Percentiles rank a stretch among this genome's conserved stretches.
Conservation (phyloP, 2,888 invertebrate species). For the Isotomurus palustris region DNA sequence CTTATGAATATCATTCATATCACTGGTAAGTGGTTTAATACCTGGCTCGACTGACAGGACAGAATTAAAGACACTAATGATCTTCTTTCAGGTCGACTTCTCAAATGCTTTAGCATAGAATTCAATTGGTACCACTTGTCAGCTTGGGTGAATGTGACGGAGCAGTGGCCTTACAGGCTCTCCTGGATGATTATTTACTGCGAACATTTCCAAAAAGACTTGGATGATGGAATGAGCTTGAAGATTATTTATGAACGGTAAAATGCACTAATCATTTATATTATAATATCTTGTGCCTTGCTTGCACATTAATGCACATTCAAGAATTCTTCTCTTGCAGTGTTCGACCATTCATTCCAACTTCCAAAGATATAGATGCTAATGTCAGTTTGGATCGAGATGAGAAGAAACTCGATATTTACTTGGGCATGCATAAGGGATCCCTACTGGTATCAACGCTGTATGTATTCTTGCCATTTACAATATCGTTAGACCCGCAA, state of each 20-base stretch:
- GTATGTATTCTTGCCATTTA: slow-evolving; percentile 93
- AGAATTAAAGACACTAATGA: neutral
- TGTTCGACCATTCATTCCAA: slow-evolving; percentile 74
- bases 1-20: slow-evolving; percentile 96
- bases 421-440: slow-evolving; percentile 79
- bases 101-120: slow-evolving; percentile 97
- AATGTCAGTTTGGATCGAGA: slow-evolving; percentile 89
- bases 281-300: no score
- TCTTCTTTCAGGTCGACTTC: slow-evolving; percentile 68
- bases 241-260: slow-evolving; percentile 92
- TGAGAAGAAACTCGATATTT: slow-evolving; percentile 89
- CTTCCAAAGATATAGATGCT: slow-evolving; percentile 80
- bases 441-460: slow-evolving; percentile 81
- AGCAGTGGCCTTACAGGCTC: slow-evolving; percentile 97
- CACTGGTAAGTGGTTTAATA: slow-evolving; percentile 62
- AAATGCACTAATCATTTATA: slow-evolving; percentile 41
- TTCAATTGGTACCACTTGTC: slow-evolving; percentile 98
- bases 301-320: neutral
- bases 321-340: slow-evolving; percentile 51
- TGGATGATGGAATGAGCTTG: slow-evolving; percentile 79
- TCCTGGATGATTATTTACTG: slow-evolving; percentile 96
- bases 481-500: slow-evolving; percentile 97
- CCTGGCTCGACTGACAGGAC: neutral
- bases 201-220: slow-evolving; percentile 78
- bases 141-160: slow-evolving; percentile 96